Conservation (phyloP, 1,140 invertebrate genomes). For the Aradophagus sp. region DNA sequence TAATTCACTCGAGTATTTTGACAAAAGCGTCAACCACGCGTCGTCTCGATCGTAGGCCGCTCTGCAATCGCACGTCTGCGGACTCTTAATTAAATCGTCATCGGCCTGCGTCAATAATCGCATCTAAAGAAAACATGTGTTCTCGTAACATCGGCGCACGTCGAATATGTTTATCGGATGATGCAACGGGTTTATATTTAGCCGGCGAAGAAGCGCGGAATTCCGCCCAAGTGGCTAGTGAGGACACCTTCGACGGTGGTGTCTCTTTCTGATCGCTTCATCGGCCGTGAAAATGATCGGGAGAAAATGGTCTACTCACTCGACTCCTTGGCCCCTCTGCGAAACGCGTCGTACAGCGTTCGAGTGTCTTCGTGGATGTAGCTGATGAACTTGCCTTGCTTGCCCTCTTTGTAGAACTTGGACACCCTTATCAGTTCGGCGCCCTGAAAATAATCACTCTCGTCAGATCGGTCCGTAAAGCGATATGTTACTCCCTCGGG, state of each 20-base stretch:
- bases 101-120: conserved; percentile 12
- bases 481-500: too few relatives aligned
- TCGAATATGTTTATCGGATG: conserved; percentile 54
- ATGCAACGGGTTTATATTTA: conserved; percentile 58
- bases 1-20: too few relatives aligned
- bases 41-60: too few relatives aligned
- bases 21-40: too few relatives aligned
- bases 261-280: conserved; percentile 18
- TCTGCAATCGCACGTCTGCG: neutral
- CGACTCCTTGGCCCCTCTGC: conserved; percentile 92
- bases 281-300: conserved; percentile 37
- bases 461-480: conserved; percentile 26
- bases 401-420: conserved; percentile 93
- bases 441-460: conserved; percentile 87
- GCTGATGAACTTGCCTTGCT: conserved; percentile 90
- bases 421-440: conserved; percentile 92
- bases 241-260: conserved; percentile 29
- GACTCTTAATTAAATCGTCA: conserved; percentile 11
- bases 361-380: conserved; percentile 90
- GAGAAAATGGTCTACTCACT: conserved; percentile 84
- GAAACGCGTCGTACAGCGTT: conserved; percentile 94
- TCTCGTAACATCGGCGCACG: conserved; percentile 25
- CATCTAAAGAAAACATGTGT: conserved; percentile 35
- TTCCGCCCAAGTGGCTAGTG: conserved; percentile 38
- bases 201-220: conserved; percentile 52